Conservation (phyloP, 1,140 invertebrate genomes). For the Cherax destructor region DNA sequence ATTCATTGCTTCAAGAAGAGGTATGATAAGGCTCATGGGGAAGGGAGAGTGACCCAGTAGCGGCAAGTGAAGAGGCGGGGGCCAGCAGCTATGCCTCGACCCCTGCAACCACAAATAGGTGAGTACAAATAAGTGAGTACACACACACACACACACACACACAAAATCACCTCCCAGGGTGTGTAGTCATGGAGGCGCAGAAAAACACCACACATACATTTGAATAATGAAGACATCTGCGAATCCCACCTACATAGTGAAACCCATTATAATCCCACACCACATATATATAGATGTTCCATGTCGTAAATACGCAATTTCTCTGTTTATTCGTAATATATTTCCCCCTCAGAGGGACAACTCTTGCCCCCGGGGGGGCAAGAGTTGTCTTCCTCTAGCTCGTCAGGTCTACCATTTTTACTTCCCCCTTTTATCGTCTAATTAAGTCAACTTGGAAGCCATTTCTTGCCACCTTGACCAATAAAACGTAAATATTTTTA, state of each 20-base stretch:
- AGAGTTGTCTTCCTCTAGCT: neutral
- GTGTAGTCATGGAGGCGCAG: neutral
- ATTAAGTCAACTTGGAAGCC: neutral
- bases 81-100: no score
- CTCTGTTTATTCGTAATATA: neutral
- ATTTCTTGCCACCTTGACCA: neutral
- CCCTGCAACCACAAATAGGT: no score
- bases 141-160: neutral
- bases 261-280: neutral
- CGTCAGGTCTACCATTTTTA: no score
- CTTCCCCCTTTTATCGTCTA: neutral
- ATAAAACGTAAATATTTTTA: slow-evolving; percentile 12
- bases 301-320: neutral
- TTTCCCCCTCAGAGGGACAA: no score
- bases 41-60: no score
- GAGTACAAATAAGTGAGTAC: no score
- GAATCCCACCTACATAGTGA: neutral
- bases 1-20: no score
- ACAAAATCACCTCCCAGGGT: neutral
- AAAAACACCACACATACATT: neutral
- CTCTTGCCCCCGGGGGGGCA: neutral
- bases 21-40: no score
- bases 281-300: neutral
- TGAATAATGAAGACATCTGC: neutral
- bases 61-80: no score